phyloP scores from a whole-genome alignment of 2,888 invertebrate genomes.

The Andrena bicolor region DNA sequence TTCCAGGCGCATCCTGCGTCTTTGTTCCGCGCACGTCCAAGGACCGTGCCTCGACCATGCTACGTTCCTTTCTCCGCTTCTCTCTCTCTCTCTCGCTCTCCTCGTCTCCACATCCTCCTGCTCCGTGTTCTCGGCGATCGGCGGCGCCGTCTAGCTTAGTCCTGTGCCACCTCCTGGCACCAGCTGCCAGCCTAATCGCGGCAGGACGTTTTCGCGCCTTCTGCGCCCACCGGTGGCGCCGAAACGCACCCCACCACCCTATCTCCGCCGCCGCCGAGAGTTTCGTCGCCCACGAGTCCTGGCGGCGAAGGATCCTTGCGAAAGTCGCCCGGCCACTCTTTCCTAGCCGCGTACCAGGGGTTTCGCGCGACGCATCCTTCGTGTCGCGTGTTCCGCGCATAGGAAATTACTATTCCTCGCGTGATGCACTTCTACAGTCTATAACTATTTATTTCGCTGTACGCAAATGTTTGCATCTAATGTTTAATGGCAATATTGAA shows the following conservation, averaged over 20 bases:
- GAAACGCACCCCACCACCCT: conserved; percentile 44
- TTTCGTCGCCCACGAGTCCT: conserved; percentile 20
- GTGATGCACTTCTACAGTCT: too few relatives aligned
- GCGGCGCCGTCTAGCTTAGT: conserved; percentile 73
- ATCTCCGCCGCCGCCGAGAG: conserved; percentile 8
- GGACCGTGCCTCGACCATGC: conserved; percentile 53
- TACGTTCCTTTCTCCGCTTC: not conserved
- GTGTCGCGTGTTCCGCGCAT: not conserved
- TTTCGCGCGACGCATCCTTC: not conserved
- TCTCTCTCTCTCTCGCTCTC: conserved; percentile 13
- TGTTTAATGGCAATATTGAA: too few relatives aligned
- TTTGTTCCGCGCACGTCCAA: conserved; percentile 57
- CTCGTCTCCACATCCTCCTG: conserved; percentile 32
- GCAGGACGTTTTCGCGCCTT: conserved; percentile 83
- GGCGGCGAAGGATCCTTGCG: conserved; percentile 39
- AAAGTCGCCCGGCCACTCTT: conserved; percentile 40
- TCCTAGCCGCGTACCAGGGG: not conserved
- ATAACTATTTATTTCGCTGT: too few relatives aligned
- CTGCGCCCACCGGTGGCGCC: conserved; percentile 75
- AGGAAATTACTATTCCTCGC: too few relatives aligned
- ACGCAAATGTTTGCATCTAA: too few relatives aligned
- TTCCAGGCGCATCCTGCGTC: conserved; percentile 42
- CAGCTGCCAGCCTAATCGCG: conserved; percentile 81
- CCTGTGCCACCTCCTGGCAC: conserved; percentile 83
- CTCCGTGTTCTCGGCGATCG: conserved; percentile 60